These are phyloP conservation scores for Cacatua alba DNA, from an alignment of 2,113 vertebrate genomes.

Conservation along the genomic window DNA sequence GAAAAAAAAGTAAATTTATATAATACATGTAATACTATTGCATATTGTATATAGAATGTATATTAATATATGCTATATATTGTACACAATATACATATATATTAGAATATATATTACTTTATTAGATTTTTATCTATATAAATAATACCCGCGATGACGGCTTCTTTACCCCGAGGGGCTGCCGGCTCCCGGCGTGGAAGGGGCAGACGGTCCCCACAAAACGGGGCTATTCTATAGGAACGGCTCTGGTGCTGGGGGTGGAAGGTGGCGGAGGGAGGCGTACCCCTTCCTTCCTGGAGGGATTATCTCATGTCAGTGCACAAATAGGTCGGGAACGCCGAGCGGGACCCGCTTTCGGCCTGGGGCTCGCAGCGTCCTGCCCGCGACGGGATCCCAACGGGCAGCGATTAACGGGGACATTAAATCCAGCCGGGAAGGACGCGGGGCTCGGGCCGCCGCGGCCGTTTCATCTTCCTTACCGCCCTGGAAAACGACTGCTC, in stretches of 20 bases:
- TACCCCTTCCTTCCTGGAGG: slow-evolving; percentile 20
- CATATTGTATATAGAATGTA: not conserved
- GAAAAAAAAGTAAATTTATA: not conserved
- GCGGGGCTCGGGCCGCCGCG: not conserved
- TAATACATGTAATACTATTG: not conserved
- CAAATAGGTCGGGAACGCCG: slow-evolving; percentile 71
- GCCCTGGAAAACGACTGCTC: not conserved
- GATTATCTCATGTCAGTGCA: slow-evolving; percentile 65
- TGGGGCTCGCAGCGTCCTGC: not conserved
- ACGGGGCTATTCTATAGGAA: accelerated
- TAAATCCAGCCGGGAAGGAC: not conserved
- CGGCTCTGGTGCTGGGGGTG: not conserved
- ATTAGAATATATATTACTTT: not conserved
- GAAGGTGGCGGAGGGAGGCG: not conserved
- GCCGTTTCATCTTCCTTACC: not conserved
- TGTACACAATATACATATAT: not conserved
- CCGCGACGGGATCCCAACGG: not conserved
- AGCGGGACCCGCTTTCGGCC: not conserved
- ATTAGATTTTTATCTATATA: not conserved
- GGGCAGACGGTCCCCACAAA: not conserved
- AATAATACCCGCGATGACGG: not conserved
- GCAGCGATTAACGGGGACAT: not conserved
- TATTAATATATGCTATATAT: not conserved
- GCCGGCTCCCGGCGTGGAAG: accelerated
- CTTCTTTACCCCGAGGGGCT: not conserved